Base-by-base conservation (phyloP, 2,113 vertebrate species). In the Lophotis ruficrista region DNA sequence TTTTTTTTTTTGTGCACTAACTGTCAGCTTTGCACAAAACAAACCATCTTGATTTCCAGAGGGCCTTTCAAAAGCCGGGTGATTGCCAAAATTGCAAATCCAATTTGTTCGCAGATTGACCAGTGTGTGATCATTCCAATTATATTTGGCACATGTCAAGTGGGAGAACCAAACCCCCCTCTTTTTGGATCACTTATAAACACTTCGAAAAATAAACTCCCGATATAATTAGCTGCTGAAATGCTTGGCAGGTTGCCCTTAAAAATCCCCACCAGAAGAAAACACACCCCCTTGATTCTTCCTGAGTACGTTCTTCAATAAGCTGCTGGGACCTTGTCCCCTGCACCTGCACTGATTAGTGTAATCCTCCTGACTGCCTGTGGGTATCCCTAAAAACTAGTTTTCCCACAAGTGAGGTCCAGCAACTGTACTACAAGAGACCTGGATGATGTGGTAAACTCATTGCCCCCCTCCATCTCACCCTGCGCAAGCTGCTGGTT, bases 161-260 rank as follows among this genome's bases (percentile, higher is more conserved):
- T 90, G 89, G 95, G 96, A 96, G 93, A 98, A 97, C 96, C 96
- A 95, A 97, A 96, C 94, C 88, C 89, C 51, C 69, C 80, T 96
- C 79, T 93, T 71, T 95, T 90, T 95, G 95, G 96, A 90, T 87
- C 92, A 94, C 72, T 96, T 97, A 96, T 95, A 97, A 97, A 97
- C 94, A 97, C 94, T 97, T 98, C 77, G 96, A 82, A 97, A 97
- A 96, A 96, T 76, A 97, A 97, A 97, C 93, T 95, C 57, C 75
- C 27, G 12, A 78, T 93, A 84, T 93, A 97, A 97, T 96, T 96
- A 95, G 87, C 91, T 95, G 78, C 95, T 84, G 66, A 96, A 96
- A 94, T 93, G 75, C 69, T 97, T 98, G 95, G 94, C 92, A 11
- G 27, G n/a, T 41, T 84, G 51, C 88, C 91, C 78, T 96, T 68